Base-by-base conservation (phyloP, 2,888 invertebrate genomes). In the Ormia ochracea region DNA sequence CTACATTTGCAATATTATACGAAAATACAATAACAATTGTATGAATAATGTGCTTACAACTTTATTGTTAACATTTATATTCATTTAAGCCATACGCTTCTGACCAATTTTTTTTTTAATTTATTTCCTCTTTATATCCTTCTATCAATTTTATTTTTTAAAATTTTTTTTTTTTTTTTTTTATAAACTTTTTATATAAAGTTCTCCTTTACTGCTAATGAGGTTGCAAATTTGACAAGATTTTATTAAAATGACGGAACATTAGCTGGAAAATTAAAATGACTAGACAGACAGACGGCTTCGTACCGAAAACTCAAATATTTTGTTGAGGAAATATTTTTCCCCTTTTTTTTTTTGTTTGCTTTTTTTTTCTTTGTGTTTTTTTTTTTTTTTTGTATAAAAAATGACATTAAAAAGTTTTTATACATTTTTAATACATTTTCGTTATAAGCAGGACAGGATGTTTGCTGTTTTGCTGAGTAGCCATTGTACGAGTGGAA, bases 161-260 rank as follows among this genome's bases (percentile, higher is more conserved):
- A 31, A 31, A 45, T 31, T 48, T 45, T 45, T 17, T 63, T 19
- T 7, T 12, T 21, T 26, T 3, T 7, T 10, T 36, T 36, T 0
- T 21, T 45, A 4, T 10, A 0, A 45, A 19, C 4, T 21, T 36
- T 12, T 21, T 45, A 12, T 21, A 10, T 17, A 26, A 59, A 17
- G 17, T 59, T 59, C 6, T 28, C 26, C 9, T 26, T 19, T 43
- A 6, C 4, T 48, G 21, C 21, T 63, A 63, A 63, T 33, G 48
- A 63, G 21, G n/a, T 5, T 45, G 23, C 31, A 45, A 63, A 63
- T 48, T 63, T 36, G 45, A 48, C 23, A 63, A 48, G 3, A 48
- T 48, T 21, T 48, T 43, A 12, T 17, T 5, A 4, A 41, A n/a
- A 17, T 26, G 17, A n/a, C n/a, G 1, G 23, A 12, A 31, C 10